Conservation (phyloP, 2,888 invertebrate genomes). For the Electrophaes corylata region DNA sequence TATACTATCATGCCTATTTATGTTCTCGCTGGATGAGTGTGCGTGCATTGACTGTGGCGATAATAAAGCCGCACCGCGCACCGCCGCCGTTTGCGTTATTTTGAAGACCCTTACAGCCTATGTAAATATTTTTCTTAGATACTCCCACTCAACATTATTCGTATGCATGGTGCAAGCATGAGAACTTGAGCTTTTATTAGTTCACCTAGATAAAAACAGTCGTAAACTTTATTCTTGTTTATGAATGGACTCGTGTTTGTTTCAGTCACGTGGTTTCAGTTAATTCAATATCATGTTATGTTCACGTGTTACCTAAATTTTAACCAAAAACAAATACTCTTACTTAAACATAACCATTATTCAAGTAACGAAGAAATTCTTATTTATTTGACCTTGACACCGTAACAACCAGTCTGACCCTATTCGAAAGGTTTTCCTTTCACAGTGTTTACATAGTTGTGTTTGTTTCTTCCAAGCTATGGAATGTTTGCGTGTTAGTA, state of each 20-base stretch:
- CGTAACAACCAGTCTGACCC: constrained; percentile 26
- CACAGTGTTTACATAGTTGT: constrained; percentile 22
- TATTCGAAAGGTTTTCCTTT: constrained; percentile 31
- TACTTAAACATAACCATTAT: background rate
- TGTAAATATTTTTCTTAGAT: background rate
- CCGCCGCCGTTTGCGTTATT: background rate
- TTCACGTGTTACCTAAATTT: background rate
- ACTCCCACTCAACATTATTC: background rate
- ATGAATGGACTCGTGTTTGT: background rate
- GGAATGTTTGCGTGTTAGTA: constrained; percentile 21
- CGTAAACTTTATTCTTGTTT: background rate
- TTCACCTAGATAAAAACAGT: background rate
- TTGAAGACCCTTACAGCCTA: background rate
- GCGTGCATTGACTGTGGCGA: constrained; percentile 1
- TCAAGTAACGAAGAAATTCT: background rate
- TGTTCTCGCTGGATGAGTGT: constrained; percentile 19
- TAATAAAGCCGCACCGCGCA: too few species aligned
- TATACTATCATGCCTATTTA: constrained; percentile 37
- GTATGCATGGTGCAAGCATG: background rate
- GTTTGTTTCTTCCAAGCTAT: constrained; percentile 32
- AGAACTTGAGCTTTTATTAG: background rate
- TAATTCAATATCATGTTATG: background rate
- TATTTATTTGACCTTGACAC: constrained; percentile 33
- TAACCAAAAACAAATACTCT: background rate
- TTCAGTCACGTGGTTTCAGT: too few species aligned